phyloP scores from a whole-genome alignment of 2,888 invertebrate genomes.

The Chesias legatella region DNA sequence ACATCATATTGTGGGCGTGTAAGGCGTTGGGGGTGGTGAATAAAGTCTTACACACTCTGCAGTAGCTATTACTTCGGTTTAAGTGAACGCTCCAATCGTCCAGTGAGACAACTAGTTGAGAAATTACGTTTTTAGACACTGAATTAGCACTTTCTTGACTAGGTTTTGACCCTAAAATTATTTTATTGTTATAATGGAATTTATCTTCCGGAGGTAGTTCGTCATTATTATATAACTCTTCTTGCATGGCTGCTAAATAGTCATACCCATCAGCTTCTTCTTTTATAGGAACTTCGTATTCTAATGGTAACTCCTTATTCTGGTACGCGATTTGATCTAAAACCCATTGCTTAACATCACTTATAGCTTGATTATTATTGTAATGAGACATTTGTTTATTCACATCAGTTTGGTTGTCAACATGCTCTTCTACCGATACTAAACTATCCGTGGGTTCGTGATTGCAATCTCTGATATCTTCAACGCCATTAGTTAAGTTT shows the following conservation, averaged over 20 bases:
- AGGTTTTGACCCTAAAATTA: conserved; percentile 38
- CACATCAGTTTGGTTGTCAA: too few species aligned
- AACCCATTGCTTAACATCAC: too few species aligned
- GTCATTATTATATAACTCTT: conserved; percentile 1
- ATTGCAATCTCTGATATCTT: neutral
- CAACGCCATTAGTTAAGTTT: neutral
- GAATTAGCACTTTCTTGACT: conserved; percentile 3
- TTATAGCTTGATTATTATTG: too few species aligned
- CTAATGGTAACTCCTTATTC: neutral
- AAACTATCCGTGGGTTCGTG: too few species aligned
- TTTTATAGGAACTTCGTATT: conserved; percentile 14
- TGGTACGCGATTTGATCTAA: too few species aligned
- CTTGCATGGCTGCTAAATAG: conserved; percentile 7
- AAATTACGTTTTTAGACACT: conserved; percentile 10
- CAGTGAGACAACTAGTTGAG: conserved; percentile 28
- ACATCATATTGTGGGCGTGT: conserved; percentile 47
- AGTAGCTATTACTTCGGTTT: conserved; percentile 36
- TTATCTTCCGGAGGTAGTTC: conserved; percentile 15
- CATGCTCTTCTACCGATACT: too few species aligned
- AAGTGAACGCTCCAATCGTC: conserved; percentile 43
- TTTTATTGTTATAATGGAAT: conserved; percentile 27
- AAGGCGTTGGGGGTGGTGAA: conserved; percentile 49
- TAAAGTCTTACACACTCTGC: conserved; percentile 40
- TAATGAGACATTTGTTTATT: too few species aligned
- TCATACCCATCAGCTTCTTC: conserved; percentile 18